A percentile compares a stretch with the other conserved stretches of the same genome.
Conservation (phyloP, 2,888 invertebrate species). For the Xylota segnis region DNA sequence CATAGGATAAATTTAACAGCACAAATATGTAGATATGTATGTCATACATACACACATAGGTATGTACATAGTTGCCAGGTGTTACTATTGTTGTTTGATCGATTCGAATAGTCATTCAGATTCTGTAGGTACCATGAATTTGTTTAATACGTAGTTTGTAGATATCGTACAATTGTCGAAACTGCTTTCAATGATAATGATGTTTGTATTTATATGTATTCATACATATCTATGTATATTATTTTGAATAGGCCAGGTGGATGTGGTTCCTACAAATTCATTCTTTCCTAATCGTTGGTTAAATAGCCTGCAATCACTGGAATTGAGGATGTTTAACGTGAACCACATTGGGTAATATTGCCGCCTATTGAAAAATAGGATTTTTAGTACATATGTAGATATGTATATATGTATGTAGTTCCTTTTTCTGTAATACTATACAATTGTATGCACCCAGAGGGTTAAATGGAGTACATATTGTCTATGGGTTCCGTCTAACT, state of each 20-base stretch:
- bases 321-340: background rate
- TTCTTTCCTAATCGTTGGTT: background rate
- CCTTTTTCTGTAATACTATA: no score
- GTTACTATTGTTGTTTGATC: constrained; percentile 5
- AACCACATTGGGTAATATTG: background rate
- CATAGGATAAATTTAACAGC: background rate
- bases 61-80: background rate
- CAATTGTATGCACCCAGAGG: no score
- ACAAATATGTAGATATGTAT: no score
- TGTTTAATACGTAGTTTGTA: background rate
- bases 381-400: no score
- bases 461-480: no score
- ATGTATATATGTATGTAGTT: no score
- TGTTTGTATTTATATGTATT: no score
- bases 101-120: background rate
- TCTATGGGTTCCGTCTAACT: no score
- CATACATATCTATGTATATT: no score
- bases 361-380: no score
- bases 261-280: background rate
- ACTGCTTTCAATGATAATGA: background rate
- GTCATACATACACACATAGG: no score
- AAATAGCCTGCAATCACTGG: background rate
- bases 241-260: no score
- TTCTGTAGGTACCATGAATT: background rate
- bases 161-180: background rate